These are phyloP conservation scores for Acrocephalus arundinaceus DNA, from an alignment of 2,113 vertebrate species.

Conservation along the genomic window DNA sequence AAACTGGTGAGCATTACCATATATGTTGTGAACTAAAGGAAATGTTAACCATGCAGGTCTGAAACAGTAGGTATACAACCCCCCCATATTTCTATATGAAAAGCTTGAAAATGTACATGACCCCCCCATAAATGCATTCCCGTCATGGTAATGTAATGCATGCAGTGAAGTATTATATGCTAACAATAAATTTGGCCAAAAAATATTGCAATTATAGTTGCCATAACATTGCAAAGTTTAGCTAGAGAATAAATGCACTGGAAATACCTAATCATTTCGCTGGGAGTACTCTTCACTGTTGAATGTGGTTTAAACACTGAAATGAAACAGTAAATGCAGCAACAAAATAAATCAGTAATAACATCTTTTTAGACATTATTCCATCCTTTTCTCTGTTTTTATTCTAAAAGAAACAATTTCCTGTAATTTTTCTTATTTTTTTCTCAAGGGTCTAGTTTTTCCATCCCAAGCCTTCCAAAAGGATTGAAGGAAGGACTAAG, in stretches of 20 bases:
- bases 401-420: slow-evolving; percentile 4
- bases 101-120: neutral
- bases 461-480: neutral
- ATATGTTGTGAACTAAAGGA: neutral
- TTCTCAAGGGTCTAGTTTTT: neutral
- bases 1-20: neutral
- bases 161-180: neutral
- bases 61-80: neutral
- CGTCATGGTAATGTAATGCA: neutral
- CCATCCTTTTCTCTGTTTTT: neutral
- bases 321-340: neutral
- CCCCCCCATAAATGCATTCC: neutral
- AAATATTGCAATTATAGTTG: neutral
- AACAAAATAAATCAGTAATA: slow-evolving; percentile 5
- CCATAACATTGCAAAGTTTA: neutral
- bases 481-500: neutral
- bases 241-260: neutral
- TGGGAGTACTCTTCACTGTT: neutral
- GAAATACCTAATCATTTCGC: neutral
- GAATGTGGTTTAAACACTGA: neutral
- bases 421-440: neutral
- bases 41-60: neutral
- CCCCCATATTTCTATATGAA: neutral
- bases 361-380: neutral
- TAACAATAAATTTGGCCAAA: neutral